Conservation (phyloP, 2,797 vertebrate species). For the Oceanodroma leucorhoa region DNA sequence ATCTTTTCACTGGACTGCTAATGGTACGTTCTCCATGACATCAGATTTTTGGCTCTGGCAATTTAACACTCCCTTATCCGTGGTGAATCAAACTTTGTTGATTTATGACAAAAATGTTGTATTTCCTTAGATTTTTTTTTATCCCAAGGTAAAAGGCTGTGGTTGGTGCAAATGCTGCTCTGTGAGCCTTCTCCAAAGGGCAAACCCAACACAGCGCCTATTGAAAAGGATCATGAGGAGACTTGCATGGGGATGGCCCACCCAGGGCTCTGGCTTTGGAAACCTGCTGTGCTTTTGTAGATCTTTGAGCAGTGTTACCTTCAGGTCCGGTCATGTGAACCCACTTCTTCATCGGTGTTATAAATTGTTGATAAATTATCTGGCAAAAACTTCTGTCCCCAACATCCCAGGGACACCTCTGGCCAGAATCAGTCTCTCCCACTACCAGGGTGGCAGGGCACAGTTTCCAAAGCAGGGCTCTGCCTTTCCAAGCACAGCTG, state of each 20-base stretch:
- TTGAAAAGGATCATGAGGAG: not conserved
- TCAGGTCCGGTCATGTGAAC: not conserved
- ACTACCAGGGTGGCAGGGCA: not conserved
- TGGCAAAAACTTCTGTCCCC: not conserved
- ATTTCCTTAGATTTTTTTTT: not conserved
- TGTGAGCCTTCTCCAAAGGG: not conserved
- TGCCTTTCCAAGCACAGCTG: not conserved
- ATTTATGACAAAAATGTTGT: not conserved
- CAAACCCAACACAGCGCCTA: not conserved
- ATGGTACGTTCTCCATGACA: not conserved
- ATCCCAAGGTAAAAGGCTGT: not conserved
- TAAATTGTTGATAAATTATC: not conserved
- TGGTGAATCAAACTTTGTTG: not conserved
- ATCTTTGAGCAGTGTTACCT: not conserved
- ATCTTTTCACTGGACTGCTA: not conserved
- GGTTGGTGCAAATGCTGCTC: not conserved
- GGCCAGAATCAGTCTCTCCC: not conserved
- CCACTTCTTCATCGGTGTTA: not conserved
- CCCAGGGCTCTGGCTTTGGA: not conserved
- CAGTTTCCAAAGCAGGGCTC: not conserved
- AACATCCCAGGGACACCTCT: not conserved
- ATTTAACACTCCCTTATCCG: not conserved
- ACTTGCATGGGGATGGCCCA: fast-evolving
- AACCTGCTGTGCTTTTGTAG: not conserved
- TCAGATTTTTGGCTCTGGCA: not conserved